Conservation (phyloP, 2,888 invertebrate species). For the Myopa tessellatipennis region DNA sequence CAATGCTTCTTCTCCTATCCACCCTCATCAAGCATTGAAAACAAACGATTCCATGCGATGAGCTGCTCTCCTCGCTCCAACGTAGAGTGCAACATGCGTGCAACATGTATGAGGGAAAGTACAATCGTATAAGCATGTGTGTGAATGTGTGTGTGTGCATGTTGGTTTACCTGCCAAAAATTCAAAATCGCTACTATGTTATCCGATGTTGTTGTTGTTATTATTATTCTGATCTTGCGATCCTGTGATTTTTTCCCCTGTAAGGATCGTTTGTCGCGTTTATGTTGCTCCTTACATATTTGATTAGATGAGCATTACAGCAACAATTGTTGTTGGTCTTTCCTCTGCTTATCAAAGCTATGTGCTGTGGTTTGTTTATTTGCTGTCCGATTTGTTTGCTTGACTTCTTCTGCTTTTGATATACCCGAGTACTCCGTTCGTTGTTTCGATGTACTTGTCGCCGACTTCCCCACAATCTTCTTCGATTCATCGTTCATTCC, state of each 20-base stretch:
- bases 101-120: too few species aligned
- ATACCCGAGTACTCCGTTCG: too few species aligned
- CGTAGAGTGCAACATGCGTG: too few species aligned
- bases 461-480: background rate
- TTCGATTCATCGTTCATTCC: background rate
- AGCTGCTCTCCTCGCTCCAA: too few species aligned
- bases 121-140: too few species aligned
- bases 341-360: background rate
- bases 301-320: background rate
- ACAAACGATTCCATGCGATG: too few species aligned
- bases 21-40: too few species aligned
- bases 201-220: background rate
- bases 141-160: constrained; percentile 5
- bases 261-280: background rate
- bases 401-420: background rate
- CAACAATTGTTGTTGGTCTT: background rate
- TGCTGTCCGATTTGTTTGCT: background rate
- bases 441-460: too few species aligned
- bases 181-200: background rate
- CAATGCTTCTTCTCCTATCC: too few species aligned
- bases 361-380: background rate
- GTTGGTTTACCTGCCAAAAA: constrained; percentile 3
- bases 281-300: background rate
- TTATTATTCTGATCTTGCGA: constrained; percentile 18
- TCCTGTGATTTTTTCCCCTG: background rate